Base-by-base conservation (phyloP, 2,888 invertebrate genomes). In the Metacarcinus magister region DNA sequence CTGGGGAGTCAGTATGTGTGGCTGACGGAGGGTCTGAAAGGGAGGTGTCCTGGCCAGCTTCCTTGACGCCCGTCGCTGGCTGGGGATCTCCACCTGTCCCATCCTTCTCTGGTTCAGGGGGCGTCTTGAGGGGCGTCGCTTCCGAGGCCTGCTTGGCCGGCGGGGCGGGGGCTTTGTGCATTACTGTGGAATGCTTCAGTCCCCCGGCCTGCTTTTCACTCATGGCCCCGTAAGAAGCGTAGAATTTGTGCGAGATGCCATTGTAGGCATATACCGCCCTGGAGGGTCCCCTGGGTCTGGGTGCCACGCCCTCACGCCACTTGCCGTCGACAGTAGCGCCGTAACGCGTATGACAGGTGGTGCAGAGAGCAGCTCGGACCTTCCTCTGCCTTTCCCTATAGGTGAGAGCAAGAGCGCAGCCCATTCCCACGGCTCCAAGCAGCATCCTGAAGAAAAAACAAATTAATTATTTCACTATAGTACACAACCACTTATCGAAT, bases 381-480 rank as follows among this genome's bases (percentile, higher is more conserved):
- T 95, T 95, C 60, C 96, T 60, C 95, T 96, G 96, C n/a, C 93
- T 89, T 54, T 96, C 96, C 54, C 96, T 48, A 94, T 96, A 96
- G 75, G 93, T 96, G 46, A 96, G 92, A 32, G 94, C 82, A 10
- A 96, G 75, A 2, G 96, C 96, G 87, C 96, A 96, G 32, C 96
- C 96, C 96, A 96, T 96, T 23, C 96, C 95, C 43, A 95, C 93
- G 39, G 94, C 87, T 8, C 96, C 96, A 16, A 96, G 89, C 82
- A 96, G 95, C 96, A 96, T 92, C 96, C 96, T 96, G 96, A 5
- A 46, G 87, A 16, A 75, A 44, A 67, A 67, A 67, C 67, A 67
- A 16, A 67, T 67, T 67, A 16, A 23, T 2, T 32, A 0, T 39
- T n/a, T 13, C 39, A 13, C 87, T 75, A 4, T 28, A 75, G 28